Percentiles rank a stretch among this genome's conserved stretches.
Evolutionary conservation across 1,140 invertebrate genomes (phyloP).

Genomic region (Pseudomyrmex pallidus): DNA sequence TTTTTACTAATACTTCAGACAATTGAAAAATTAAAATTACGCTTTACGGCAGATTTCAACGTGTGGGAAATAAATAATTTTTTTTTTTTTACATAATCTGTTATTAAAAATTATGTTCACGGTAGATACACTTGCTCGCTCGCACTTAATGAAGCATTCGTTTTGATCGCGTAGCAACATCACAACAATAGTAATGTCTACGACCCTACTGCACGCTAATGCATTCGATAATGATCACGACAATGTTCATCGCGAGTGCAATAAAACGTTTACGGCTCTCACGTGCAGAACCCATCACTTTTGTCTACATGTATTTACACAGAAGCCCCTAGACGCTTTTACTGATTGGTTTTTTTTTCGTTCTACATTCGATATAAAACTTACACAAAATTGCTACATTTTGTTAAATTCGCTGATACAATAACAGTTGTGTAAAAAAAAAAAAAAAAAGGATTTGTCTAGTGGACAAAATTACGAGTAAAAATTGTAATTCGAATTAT

Average conservation of each 20-base stretch:
- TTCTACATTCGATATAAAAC: too few relatives aligned
- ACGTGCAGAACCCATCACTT: background rate
- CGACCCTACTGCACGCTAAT: constrained; percentile 28
- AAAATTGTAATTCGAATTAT: background rate
- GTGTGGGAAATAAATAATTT: too few relatives aligned
- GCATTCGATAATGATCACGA: constrained; percentile 33
- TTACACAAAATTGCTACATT: too few relatives aligned
- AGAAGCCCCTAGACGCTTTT: background rate
- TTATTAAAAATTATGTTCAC: constrained; percentile 12
- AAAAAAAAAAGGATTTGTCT: too few relatives aligned
- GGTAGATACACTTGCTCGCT: background rate
- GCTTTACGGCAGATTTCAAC: too few relatives aligned
- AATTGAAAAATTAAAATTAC: too few relatives aligned
- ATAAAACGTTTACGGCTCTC: constrained; percentile 19
- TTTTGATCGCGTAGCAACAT: constrained; percentile 21
- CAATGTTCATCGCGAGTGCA: background rate
- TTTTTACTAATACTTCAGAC: background rate
- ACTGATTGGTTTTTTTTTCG: too few relatives aligned
- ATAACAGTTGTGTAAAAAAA: too few relatives aligned
- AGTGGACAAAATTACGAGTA: too few relatives aligned
- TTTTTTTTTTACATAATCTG: constrained; percentile 1
- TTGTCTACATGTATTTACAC: background rate
- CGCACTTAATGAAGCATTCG: constrained; percentile 6
- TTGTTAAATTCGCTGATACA: too few relatives aligned
- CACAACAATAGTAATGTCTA: constrained; percentile 22